These are phyloP conservation scores for Labeo rohita DNA, from an alignment of 2,113 vertebrate genomes.

Conservation along the genomic window DNA sequence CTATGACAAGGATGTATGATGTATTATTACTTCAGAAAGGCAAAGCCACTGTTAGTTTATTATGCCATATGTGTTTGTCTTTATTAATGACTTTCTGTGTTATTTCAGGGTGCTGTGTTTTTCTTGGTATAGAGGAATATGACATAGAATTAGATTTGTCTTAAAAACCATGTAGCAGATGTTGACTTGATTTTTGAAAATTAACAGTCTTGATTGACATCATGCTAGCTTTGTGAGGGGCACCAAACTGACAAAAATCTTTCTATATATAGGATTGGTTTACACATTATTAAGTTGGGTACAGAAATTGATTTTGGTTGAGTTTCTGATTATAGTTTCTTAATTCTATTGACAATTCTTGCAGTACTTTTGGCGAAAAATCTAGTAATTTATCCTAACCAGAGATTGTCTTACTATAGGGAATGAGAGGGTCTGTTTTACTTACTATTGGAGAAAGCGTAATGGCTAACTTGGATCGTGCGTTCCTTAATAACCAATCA, in stretches of 20 bases:
- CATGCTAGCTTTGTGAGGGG: background rate
- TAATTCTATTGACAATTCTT: background rate
- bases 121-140: constrained; percentile 5
- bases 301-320: background rate
- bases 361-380: background rate
- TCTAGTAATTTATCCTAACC: background rate
- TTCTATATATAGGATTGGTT: background rate
- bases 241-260: too few relatives aligned
- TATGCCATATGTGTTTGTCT: constrained; percentile 38
- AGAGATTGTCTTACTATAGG: too few relatives aligned
- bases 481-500: too few relatives aligned
- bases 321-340: background rate
- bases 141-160: constrained; percentile 3
- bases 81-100: constrained; percentile 30
- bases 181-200: background rate
- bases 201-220: background rate
- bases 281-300: background rate
- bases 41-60: constrained; percentile 31
- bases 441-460: too few relatives aligned
- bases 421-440: too few relatives aligned
- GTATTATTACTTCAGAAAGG: constrained; percentile 25
- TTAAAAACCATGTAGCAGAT: background rate
- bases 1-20: constrained; percentile 22
- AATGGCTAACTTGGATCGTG: too few relatives aligned
- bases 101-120: constrained; percentile 25